Conservation (phyloP, 2,888 invertebrate genomes). For the Drosophila lacicola region DNA sequence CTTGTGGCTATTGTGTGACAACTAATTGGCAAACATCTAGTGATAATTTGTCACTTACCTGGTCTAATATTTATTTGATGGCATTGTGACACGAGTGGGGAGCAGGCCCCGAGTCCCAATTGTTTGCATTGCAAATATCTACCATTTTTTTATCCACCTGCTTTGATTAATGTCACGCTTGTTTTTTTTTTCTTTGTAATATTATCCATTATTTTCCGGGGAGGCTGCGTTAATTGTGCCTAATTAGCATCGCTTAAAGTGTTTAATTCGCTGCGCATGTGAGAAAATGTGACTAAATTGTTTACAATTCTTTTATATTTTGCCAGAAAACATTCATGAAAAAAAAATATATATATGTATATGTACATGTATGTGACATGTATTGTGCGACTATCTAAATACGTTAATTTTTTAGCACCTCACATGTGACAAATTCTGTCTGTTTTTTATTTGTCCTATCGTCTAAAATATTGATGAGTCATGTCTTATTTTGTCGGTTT, state of each 20-base stretch:
- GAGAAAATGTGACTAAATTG: conserved; percentile 42
- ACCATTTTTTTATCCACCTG: background rate
- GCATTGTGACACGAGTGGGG: conserved; percentile 27
- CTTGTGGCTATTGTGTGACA: conserved; percentile 3
- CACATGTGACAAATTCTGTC: conserved; percentile 40
- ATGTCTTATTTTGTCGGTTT: background rate
- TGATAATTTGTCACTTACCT: conserved; percentile 45
- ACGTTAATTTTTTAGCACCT: conserved; percentile 46
- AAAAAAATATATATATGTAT: background rate
- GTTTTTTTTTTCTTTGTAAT: conserved; percentile 2
- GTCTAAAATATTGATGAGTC: conserved; percentile 12
- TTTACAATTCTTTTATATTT: conserved; percentile 51
- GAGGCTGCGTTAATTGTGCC: conserved; percentile 43
- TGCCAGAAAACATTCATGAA: conserved; percentile 7
- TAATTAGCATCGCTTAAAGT: conserved; percentile 47
- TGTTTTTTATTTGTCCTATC: conserved; percentile 13
- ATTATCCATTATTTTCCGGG: conserved; percentile 41
- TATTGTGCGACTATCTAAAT: conserved; percentile 41
- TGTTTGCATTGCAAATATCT: conserved; percentile 39
- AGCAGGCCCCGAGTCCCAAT: conserved; percentile 3
- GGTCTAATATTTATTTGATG: conserved; percentile 48
- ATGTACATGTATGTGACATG: conserved; percentile 3
- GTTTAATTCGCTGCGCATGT: conserved; percentile 49
- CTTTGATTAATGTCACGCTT: conserved; percentile 39
- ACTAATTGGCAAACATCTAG: conserved; percentile 33